Evolutionary conservation across 1,140 invertebrate genomes (phyloP).

Genomic region (Subanguina moxae): DNA sequence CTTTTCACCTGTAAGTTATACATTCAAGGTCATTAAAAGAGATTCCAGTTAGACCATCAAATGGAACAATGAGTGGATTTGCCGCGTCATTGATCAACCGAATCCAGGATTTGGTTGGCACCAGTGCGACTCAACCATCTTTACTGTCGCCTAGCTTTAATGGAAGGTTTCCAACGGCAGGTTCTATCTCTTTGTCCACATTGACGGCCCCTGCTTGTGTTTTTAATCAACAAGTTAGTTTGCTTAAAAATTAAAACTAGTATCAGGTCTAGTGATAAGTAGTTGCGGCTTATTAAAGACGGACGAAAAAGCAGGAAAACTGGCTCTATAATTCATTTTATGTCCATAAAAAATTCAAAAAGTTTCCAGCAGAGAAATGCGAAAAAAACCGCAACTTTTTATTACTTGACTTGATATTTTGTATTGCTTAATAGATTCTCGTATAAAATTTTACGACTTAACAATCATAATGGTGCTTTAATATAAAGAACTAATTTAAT

Average conservation of each 20-base stretch:
- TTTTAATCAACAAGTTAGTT: constrained; percentile 6
- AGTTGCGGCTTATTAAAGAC: too few relatives aligned
- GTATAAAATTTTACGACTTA: too few relatives aligned
- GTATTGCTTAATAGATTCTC: too few relatives aligned
- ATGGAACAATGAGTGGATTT: constrained; percentile 23
- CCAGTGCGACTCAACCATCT: neutral
- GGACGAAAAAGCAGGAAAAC: too few relatives aligned
- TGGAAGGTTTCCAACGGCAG: neutral
- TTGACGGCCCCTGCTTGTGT: neutral
- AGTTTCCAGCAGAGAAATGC: too few relatives aligned
- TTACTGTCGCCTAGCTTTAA: neutral
- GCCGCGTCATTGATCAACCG: constrained; percentile 18
- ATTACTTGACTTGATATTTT: too few relatives aligned
- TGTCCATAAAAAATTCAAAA: too few relatives aligned
- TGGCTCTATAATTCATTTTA: too few relatives aligned
- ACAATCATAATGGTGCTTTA: too few relatives aligned
- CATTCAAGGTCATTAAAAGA: neutral
- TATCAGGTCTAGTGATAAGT: too few relatives aligned
- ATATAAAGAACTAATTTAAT: too few relatives aligned
- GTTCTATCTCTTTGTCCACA: neutral
- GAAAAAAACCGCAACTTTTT: too few relatives aligned
- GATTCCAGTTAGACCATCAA: neutral
- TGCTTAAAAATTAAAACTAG: neutral
- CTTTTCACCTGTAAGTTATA: neutral
- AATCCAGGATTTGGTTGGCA: constrained; percentile 22